Conservation (phyloP, 35 echinoderm and acorn worm genomes). For the Chiridota heheva region DNA sequence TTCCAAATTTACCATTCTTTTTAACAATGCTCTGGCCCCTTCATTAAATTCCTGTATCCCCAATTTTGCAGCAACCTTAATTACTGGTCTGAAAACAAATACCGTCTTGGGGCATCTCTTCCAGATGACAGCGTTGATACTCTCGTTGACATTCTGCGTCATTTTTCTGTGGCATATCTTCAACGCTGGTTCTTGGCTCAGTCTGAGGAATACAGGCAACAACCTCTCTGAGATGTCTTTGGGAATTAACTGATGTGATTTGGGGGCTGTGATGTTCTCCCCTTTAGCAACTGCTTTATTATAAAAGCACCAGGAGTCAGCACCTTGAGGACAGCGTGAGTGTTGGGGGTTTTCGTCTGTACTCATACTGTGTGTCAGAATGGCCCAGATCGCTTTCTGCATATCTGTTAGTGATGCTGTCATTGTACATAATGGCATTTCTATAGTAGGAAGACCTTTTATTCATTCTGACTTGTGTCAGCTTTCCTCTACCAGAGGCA, state of each 20-base stretch:
- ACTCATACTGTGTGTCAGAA: background rate
- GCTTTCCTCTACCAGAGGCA: slow-evolving; percentile 9
- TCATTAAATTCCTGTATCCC: slow-evolving; percentile 16
- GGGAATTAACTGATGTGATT: background rate
- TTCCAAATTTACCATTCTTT: background rate
- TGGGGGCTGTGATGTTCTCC: background rate
- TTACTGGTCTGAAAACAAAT: slow-evolving; percentile 21
- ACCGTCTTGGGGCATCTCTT: slow-evolving; percentile 23
- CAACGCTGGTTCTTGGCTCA: background rate
- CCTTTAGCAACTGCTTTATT: background rate
- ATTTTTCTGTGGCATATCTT: slow-evolving; percentile 14
- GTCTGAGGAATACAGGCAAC: slow-evolving; percentile 8
- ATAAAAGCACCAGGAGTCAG: slow-evolving; percentile 1
- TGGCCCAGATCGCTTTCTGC: background rate
- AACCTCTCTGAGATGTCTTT: background rate
- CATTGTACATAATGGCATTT: slow-evolving; percentile 25
- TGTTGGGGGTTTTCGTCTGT: slow-evolving; percentile 7
- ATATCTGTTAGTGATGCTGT: background rate
- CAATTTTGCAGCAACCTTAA: slow-evolving; percentile 16
- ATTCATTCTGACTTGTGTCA: slow-evolving; percentile 1
- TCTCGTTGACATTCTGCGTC: slow-evolving; percentile 24
- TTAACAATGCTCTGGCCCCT: slow-evolving; percentile 1
- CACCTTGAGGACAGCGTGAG: background rate
- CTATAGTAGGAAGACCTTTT: background rate
- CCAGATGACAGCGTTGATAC: slow-evolving; percentile 27